Base-by-base conservation (phyloP, 2,797 vertebrate species). In the Acipenser transmontanus region DNA sequence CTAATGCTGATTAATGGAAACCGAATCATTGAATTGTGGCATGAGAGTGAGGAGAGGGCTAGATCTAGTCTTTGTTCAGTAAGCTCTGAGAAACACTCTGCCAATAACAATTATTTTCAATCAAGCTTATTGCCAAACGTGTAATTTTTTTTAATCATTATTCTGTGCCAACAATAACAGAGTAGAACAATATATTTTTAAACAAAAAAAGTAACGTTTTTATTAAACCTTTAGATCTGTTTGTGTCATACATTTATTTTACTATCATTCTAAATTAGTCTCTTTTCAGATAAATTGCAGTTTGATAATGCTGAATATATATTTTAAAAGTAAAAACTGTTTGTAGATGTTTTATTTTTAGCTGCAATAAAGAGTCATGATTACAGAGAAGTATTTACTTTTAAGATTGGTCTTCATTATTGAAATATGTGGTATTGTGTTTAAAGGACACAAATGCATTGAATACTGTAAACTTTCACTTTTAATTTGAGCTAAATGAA, bases 1-100 rank as follows among this genome's bases (percentile, higher is more conserved):
- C 78, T 75, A 89, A 87, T 82, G 74, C 81, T 73, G 72, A 76
- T 86, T 82, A 73, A 77, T 81, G 82, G 84, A 88, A 77, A 80
- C 76, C 70, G 77, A 81, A 75, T 71, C 84, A 77, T 81, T 88
- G 84, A 87, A 86, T 82, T 85, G 84, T 78, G 68, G 72, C 70
- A 72, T 70, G 66, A 81, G 84, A 80, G 85, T 71, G 75, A 87
- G 70, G 80, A 77, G 77, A 77, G 83, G 85, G 83, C 82, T 89
- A 89, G 87, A 84, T 84, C 77, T 87, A 81, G 74, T 83, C 78
- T 88, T 88, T 90, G 87, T 84, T 87, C 76, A 80, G 74, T 76
- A 72, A 79, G 78, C 85, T 84, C 62, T 79, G 86, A 66, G 65
- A 80, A 85, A 84, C 76, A 80, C 77, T 78, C 77, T 80, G 70